A percentile compares a stretch with the other conserved stretches of the same genome.
Conservation (phyloP, 2,888 invertebrate genomes). For the Melikaiella ostensackeni region DNA sequence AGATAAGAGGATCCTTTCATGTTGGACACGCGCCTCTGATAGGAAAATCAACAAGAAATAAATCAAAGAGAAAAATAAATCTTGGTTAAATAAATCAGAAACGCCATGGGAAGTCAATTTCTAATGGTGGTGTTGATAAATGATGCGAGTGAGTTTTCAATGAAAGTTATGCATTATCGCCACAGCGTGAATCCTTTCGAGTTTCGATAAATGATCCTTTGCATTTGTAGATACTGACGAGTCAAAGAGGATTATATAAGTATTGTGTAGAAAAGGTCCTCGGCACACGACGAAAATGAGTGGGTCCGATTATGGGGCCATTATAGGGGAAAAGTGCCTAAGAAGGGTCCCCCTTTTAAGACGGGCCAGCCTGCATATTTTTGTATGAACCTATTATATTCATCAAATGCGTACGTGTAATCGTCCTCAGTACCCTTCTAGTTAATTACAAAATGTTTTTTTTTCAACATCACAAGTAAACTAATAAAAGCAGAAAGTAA, state of each 20-base stretch:
- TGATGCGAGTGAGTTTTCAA: constrained; percentile 25
- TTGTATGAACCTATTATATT: no score
- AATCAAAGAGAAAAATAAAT: constrained; percentile 15
- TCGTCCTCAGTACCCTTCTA: no score
- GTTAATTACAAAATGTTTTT: no score
- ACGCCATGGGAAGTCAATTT: constrained; percentile 32
- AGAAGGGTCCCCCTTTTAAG: no score
- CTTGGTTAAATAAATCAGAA: constrained; percentile 25
- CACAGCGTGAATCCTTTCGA: constrained; percentile 39
- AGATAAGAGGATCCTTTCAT: neutral
- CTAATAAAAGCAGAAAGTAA: no score
- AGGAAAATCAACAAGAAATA: constrained; percentile 8
- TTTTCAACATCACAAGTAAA: no score
- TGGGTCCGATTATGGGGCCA: constrained; percentile 17
- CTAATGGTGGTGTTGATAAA: constrained; percentile 36
- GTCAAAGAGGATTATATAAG: constrained; percentile 18
- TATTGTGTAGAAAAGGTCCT: neutral
- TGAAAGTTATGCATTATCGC: constrained; percentile 23
- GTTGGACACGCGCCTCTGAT: constrained; percentile 7
- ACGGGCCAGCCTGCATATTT: no score
- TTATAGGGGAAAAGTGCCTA: no score
- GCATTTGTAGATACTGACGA: neutral
- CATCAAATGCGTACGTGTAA: no score
- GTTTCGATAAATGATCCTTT: constrained; percentile 23
- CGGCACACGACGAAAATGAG: constrained; percentile 34